A percentile compares a stretch with the other conserved stretches of the same genome.
Evolutionary conservation across 2,113 vertebrate species (phyloP).

Genomic region (Cephalopholis sonnerati): DNA sequence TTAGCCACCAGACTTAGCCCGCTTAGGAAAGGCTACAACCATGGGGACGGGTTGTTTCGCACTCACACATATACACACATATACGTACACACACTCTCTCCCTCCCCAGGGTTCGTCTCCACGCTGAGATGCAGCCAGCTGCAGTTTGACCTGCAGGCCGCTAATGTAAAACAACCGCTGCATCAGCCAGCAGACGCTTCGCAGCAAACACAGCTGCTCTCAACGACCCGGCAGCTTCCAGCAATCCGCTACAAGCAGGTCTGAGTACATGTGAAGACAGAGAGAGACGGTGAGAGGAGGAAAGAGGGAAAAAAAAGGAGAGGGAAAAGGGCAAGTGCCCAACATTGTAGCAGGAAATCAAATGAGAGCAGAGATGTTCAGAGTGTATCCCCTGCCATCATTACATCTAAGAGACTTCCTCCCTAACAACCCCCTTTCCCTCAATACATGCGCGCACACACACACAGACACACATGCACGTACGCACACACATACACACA

Average conservation of each 20-base stretch:
- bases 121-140: slow-evolving; percentile 65
- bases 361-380: slow-evolving; percentile 37
- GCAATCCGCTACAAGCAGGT: slow-evolving; percentile 29
- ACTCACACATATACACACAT: slow-evolving; percentile 11
- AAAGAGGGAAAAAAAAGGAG: background rate
- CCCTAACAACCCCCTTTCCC: slow-evolving; percentile 9
- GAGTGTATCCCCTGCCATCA: slow-evolving; percentile 36
- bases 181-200: slow-evolving; percentile 62
- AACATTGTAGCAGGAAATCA: slow-evolving; percentile 54
- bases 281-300: background rate
- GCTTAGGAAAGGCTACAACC: slow-evolving; percentile 75
- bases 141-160: slow-evolving; percentile 74
- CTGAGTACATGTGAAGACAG: slow-evolving; percentile 11
- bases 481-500: too few relatives aligned
- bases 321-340: slow-evolving; percentile 13
- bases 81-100: background rate
- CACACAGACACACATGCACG: slow-evolving; percentile 5
- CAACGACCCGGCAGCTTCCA: slow-evolving; percentile 27
- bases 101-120: slow-evolving; percentile 52
- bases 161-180: slow-evolving; percentile 70
- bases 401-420: slow-evolving; percentile 48
- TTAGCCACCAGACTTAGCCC: slow-evolving; percentile 76
- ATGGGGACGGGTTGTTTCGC: slow-evolving; percentile 53
- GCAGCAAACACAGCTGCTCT: slow-evolving; percentile 73
- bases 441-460: slow-evolving; percentile 9